phyloP scores from a whole-genome alignment of 2,888 invertebrate genomes.

The Ferdinandea cuprea region DNA sequence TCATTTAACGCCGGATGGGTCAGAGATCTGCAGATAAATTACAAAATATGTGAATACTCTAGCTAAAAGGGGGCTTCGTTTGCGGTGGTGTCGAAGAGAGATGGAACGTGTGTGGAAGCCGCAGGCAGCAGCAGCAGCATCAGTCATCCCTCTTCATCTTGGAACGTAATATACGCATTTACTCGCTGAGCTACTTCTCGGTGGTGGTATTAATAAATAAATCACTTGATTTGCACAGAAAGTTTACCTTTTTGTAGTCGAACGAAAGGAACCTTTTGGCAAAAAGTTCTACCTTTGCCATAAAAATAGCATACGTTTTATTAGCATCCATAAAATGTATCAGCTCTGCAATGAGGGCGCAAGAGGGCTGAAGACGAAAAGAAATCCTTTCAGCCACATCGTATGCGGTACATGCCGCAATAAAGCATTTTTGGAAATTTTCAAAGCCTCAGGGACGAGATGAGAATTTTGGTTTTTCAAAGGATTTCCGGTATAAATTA shows the following conservation, averaged over 20 bases:
- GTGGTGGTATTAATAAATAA: constrained; percentile 69
- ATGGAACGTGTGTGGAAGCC: neutral
- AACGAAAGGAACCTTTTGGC: constrained; percentile 14
- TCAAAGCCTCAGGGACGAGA: neutral
- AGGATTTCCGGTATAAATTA: constrained; percentile 26
- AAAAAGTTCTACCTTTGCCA: constrained; percentile 47
- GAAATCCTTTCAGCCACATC: constrained; percentile 58
- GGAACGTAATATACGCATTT: constrained; percentile 8
- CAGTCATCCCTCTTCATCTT: constrained; percentile 21
- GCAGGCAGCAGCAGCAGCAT: constrained; percentile 1
- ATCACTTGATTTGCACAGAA: constrained; percentile 68
- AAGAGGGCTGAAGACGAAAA: neutral
- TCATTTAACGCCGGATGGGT: constrained; percentile 73
- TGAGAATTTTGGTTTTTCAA: constrained; percentile 19
- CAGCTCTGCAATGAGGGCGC: constrained; percentile 22
- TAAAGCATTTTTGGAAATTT: constrained; percentile 46
- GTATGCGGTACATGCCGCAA: constrained; percentile 20
- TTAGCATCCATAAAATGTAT: constrained; percentile 72
- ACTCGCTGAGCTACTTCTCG: constrained; percentile 15
- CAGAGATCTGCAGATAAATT: constrained; percentile 70
- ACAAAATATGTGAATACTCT: constrained; percentile 44
- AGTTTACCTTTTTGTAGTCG: constrained; percentile 17
- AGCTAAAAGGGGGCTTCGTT: no score
- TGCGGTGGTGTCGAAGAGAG: no score
- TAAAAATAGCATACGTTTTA: constrained; percentile 72